Percentiles rank a stretch among this genome's conserved stretches.
Evolutionary conservation across 2,888 invertebrate genomes (phyloP).

Genomic region (Villa cingulata): DNA sequence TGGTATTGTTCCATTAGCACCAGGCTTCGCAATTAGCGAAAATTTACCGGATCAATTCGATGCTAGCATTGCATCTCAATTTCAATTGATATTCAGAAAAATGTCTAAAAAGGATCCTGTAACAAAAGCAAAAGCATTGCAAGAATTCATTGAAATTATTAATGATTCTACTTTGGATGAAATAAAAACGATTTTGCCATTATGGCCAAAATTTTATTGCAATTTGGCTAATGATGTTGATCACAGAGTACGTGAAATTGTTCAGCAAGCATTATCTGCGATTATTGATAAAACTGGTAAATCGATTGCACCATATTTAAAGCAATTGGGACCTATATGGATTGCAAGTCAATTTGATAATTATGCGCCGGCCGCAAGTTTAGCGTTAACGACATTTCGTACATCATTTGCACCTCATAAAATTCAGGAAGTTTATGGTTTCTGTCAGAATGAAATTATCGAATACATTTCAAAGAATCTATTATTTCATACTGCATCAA

Average conservation of each 20-base stretch:
- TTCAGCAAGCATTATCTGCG: constrained; percentile 57
- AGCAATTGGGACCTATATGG: constrained; percentile 70
- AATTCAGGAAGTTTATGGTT: constrained; percentile 61
- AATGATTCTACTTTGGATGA: constrained; percentile 48
- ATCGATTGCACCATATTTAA: constrained; percentile 64
- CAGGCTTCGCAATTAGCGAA: constrained; percentile 37
- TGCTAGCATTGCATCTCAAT: constrained; percentile 51
- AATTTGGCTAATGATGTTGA: constrained; percentile 65
- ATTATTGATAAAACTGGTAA: constrained; percentile 55
- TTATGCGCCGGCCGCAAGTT: constrained; percentile 68
- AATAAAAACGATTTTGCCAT: constrained; percentile 56
- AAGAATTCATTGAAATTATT: constrained; percentile 60
- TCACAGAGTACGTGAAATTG: constrained; percentile 67
- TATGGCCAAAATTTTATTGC: constrained; percentile 73
- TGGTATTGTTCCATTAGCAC: constrained; percentile 43
- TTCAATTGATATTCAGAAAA: constrained; percentile 69
- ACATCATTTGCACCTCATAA: constrained; percentile 68
- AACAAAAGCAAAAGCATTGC: constrained; percentile 73
- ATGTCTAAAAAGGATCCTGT: constrained; percentile 80
- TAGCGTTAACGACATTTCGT: constrained; percentile 51
- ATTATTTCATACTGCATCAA: constrained; percentile 43
- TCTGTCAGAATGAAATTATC: constrained; percentile 71
- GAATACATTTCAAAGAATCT: constrained; percentile 59
- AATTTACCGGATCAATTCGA: constrained; percentile 48
- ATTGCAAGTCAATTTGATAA: constrained; percentile 73